Percentiles rank a stretch among this genome's conserved stretches.
phyloP scores from a whole-genome alignment of 1,140 invertebrate species.

The Pachyrhynchus sulphureomaculatus region DNA sequence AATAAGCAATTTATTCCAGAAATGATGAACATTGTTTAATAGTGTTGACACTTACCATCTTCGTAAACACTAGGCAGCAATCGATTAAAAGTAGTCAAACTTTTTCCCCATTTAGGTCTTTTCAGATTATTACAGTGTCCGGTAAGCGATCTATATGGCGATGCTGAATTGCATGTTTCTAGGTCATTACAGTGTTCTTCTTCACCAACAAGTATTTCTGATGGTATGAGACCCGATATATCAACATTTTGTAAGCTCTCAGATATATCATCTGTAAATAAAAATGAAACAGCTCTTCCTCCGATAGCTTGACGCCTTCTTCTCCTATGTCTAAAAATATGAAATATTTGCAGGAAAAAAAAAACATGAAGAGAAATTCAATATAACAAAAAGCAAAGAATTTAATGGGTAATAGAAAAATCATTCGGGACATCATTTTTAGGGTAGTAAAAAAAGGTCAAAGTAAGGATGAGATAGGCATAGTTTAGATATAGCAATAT shows the following conservation, averaged over 20 bases:
- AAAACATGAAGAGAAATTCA: too few species aligned
- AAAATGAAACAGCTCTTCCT: slow-evolving; percentile 52
- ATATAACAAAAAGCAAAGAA: too few species aligned
- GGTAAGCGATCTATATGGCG: slow-evolving; percentile 77
- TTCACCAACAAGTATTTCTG: slow-evolving; percentile 50
- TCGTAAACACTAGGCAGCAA: slow-evolving; percentile 85
- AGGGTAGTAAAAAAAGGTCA: too few species aligned
- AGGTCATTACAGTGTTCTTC: slow-evolving; percentile 64
- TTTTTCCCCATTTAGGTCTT: slow-evolving; percentile 82
- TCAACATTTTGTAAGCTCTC: slow-evolving; percentile 76
- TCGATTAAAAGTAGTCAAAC: slow-evolving; percentile 82
- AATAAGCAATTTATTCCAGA: too few species aligned
- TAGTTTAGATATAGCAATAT: too few species aligned
- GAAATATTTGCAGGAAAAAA: slow-evolving; percentile 1
- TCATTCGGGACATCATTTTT: too few species aligned
- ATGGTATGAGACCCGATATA: slow-evolving; percentile 57
- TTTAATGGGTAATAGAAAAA: too few species aligned
- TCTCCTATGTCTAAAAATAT: slow-evolving; percentile 52
- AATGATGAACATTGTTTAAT: too few species aligned
- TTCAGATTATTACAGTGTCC: slow-evolving; percentile 91
- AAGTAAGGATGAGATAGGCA: too few species aligned
- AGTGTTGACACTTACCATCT: slow-evolving; percentile 88
- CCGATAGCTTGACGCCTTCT: slow-evolving; percentile 58
- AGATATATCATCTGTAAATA: slow-evolving; percentile 67
- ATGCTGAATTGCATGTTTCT: slow-evolving; percentile 74